Conservation (phyloP, 2,888 invertebrate genomes). For the Neoscelio sp. region DNA sequence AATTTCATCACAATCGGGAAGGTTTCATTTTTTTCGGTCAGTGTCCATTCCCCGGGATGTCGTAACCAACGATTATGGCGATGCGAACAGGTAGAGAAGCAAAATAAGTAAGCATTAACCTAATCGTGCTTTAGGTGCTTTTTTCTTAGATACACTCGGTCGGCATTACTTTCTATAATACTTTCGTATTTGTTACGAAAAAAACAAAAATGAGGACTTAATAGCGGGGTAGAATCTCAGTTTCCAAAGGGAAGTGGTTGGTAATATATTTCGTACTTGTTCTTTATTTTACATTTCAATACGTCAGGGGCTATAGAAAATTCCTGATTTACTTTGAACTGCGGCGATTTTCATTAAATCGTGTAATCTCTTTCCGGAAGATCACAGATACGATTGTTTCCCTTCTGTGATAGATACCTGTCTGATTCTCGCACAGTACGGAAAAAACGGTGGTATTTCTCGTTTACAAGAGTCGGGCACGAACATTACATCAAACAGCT, state of each 20-base stretch:
- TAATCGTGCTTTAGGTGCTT: slow-evolving; percentile 78
- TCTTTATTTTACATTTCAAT: slow-evolving; percentile 10
- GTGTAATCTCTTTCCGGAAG: slow-evolving; percentile 40
- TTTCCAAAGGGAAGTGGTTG: slow-evolving; percentile 21
- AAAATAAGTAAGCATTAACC: slow-evolving; percentile 81
- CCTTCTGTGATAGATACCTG: not conserved
- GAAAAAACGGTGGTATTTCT: slow-evolving; percentile 44
- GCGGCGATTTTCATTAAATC: slow-evolving; percentile 52
- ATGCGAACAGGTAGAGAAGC: slow-evolving; percentile 69
- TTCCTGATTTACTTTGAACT: slow-evolving; percentile 29
- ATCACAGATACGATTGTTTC: slow-evolving; percentile 29
- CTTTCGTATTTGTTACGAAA: slow-evolving; percentile 29
- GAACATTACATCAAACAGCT: slow-evolving; percentile 75
- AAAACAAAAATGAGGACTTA: slow-evolving; percentile 37
- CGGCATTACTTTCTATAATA: slow-evolving; percentile 8
- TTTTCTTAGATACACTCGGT: not conserved
- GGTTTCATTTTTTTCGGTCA: slow-evolving; percentile 58
- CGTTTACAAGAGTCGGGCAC: slow-evolving; percentile 23
- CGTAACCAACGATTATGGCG: slow-evolving; percentile 78
- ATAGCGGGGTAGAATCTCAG: slow-evolving; percentile 28
- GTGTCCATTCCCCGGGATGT: slow-evolving; percentile 73
- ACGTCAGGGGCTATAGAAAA: not conserved
- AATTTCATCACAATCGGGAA: slow-evolving; percentile 37
- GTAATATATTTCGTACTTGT: not conserved
- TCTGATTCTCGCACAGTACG: slow-evolving; percentile 14